Base-by-base conservation (phyloP, 2,113 vertebrate genomes). In the Poecilia latipinna region DNA sequence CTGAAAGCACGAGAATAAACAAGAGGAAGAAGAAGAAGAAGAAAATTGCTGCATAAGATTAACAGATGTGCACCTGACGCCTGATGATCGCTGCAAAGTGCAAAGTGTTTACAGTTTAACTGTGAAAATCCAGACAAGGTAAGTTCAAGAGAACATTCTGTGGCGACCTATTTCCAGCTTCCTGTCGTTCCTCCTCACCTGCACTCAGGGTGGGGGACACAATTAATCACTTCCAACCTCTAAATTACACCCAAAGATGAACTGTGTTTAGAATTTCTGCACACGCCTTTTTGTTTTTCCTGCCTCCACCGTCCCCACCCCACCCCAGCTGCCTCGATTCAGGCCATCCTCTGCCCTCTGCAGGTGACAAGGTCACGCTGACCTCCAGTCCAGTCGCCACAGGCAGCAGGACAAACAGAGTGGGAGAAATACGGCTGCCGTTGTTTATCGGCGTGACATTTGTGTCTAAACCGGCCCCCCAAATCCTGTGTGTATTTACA, bases 331-430 rank as follows among this genome's bases (percentile, higher is more conserved):
- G 42, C 65, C 10, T 3, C 37, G 4, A 1, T 29, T 29, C 79
- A 63, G 75, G 29, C 44, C 82, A 64, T 72, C 77, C 61, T 71
- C 60, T 87, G 80, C 82, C 80, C 86, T 83, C 77, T 72, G 82
- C 70, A 86, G 84, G 68, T 32, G 42, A 63, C 86, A 90, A 93
- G 88, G 91, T 93, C 89, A 89, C 65, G 28, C 61, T 87, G 85
- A 91, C 90, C 90, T 84, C 22, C 82, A 77, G 86, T 73, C 17
- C 84, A 75, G 37, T 76, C 66, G 76, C 68, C 74, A 62, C 75
- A 71, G 63, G 67, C 51, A 66, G 10, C 54, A 44, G 66, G 60
- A 74, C 63, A 70, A 65, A 78, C 42, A 73, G 2, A 33, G n/a
- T 60, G 32, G 70, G 32, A 39, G 54, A 22, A 72, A 68, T 31